A percentile compares a stretch with the other conserved stretches of the same genome.
phyloP scores from a whole-genome alignment of 2,888 invertebrate genomes.

The Eupsilia transversa region DNA sequence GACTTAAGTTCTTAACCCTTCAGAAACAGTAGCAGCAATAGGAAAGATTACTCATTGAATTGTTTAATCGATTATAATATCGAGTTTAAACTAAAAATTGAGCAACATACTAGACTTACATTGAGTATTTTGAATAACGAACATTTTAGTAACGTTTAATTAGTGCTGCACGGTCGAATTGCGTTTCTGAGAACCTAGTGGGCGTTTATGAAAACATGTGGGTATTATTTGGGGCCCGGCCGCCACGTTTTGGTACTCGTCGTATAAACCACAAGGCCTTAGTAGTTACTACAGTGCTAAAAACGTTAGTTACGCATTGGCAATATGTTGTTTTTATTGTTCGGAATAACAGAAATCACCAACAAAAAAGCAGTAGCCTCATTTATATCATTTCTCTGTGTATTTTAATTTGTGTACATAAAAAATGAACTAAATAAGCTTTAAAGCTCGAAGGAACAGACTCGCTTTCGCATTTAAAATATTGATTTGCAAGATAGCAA shows the following conservation, averaged over 20 bases:
- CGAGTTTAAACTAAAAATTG: slow-evolving; percentile 13
- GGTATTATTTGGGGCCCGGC: slow-evolving; percentile 58
- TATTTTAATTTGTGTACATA: neutral
- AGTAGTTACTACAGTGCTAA: slow-evolving; percentile 12
- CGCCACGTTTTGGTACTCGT: slow-evolving; percentile 43
- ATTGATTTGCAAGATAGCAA: neutral
- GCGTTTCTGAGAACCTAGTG: slow-evolving; percentile 60
- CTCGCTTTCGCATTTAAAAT: neutral
- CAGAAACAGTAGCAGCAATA: neutral
- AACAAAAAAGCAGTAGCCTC: neutral
- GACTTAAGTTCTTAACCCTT: neutral
- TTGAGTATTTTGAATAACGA: slow-evolving; percentile 61
- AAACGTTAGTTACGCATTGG: slow-evolving; percentile 9
- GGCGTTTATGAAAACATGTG: slow-evolving; percentile 61
- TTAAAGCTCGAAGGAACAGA: neutral
- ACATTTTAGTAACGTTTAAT: slow-evolving; percentile 66
- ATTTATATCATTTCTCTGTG: neutral
- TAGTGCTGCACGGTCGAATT: slow-evolving; percentile 55
- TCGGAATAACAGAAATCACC: neutral
- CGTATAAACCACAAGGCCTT: slow-evolving; percentile 49
- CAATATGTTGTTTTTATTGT: slow-evolving; percentile 11
- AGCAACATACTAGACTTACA: slow-evolving; percentile 23
- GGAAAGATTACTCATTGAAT: neutral
- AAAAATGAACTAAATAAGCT: neutral
- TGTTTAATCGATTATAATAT: neutral